Base-by-base conservation (phyloP, 1,140 invertebrate genomes). In the Leptoteleia sp. region DNA sequence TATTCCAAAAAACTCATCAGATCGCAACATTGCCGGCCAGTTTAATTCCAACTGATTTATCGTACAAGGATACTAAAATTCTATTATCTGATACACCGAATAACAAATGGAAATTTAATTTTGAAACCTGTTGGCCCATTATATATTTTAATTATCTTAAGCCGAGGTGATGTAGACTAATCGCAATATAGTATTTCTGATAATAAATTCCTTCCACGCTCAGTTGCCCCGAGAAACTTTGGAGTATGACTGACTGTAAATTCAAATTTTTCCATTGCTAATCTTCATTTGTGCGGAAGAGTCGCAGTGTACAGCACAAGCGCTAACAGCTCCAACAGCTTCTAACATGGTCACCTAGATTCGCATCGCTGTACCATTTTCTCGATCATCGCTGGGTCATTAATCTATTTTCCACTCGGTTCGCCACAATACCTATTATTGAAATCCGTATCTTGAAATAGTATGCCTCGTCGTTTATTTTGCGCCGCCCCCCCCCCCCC, bases 361-460 rank as follows among this genome's bases (percentile, higher is more conserved):
- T 38, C 38, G 57, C 42, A 17, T 15, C n/a, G 6, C 7, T 38
- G 29, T 6, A 27, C 29, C 8, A 43, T 76, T 76, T 67, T 47
- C 62, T 35, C 45, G 47, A 68, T 76, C 54, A 62, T 45, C 33
- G 17, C 22, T 33, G 35, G 47, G 65, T 76, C 47, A 55, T 43
- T 54, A 40, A 52, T 76, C 62, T 68, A 62, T 62, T 76, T 76
- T 76, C 38, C 42, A 54, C 62, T 68, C 13, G 22, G 54, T 62
- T 76, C 19, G 37, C 50, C 22, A 64, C 43, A 54, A 71, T 77
- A 40, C 59, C 52, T 52, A 71, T 57, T 70, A 71, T 70, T 65
- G 54, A 77, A 67, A 16, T 61, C 15, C 52, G 65, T 65, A 52
- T 77, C 75, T 67, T 61, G 75, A 77, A 77, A 77, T 77, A 77